Evolutionary conservation across 2,797 vertebrate genomes (phyloP), one percentile per base, ranked within the genome.

Genomic region (Todus mexicanus): DNA sequence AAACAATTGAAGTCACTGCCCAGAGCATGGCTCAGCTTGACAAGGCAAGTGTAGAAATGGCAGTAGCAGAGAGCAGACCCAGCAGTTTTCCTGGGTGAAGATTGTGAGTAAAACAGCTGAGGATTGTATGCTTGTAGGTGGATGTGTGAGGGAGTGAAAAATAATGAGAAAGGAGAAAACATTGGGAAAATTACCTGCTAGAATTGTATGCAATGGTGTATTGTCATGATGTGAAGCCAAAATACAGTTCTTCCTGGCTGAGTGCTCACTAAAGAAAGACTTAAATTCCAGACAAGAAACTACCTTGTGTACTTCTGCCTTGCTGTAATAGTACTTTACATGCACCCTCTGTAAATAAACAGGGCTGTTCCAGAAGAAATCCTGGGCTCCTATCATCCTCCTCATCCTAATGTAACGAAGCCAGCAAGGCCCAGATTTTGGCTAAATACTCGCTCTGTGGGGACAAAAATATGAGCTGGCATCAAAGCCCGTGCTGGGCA

Each of bases 381-480:
- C 35, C 59, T 78, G 37, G 5, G 20, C 38, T 92, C 29, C 38
- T 75, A 15, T 47, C 35, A 51, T 78, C 66, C 6, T 81, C 25
- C 78, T 89, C 72, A 71, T 90, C 70, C 31, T 84, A 89, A 91
- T 11, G n/a, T 31, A 94, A 73, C 4, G 5, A 82, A 85, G 72
- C 19, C 37, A 72, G 54, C 33, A 81, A 92, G 79, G 48, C 54
- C 12, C 7, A 78, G 60, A 84, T 93, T 89, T 81, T 68, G 66
- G 29, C 79, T 37, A 78, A 76, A 63, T 73, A 56, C 17, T 86
- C 3, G 6, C 47, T 78, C 82, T 45, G 13, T 12, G 20, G 69
- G 51, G 63, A 89, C 70, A 89, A 78, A 90, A 94, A 78, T 70
- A 87, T 72, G 85, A 83, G 56, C 79, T 92, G 63, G 43, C 73